These are phyloP conservation scores for Solenodon paradoxus DNA, from an alignment of 2,113 vertebrate species.

Conservation along the genomic window DNA sequence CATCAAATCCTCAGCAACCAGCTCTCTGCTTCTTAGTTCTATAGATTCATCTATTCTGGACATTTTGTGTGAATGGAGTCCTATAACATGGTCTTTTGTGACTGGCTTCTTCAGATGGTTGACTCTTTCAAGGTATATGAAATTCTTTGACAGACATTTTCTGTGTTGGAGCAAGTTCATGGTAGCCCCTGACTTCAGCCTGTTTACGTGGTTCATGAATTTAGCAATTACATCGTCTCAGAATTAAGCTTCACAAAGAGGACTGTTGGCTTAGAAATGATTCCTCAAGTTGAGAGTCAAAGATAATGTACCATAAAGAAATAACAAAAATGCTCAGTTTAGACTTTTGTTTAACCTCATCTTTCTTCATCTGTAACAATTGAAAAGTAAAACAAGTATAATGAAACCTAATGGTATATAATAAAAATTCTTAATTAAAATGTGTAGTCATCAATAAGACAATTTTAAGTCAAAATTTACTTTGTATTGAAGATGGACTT, in stretches of 20 bases:
- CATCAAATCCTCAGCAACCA: neutral
- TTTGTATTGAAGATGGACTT: conserved; percentile 3
- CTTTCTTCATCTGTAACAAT: neutral
- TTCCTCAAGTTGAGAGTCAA: neutral
- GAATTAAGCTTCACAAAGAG: neutral
- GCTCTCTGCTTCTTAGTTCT: neutral
- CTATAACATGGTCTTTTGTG: neutral
- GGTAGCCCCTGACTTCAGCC: neutral
- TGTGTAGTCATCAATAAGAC: neutral
- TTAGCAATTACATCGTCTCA: neutral
- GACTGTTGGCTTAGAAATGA: neutral
- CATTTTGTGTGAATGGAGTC: neutral
- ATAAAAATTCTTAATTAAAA: neutral
- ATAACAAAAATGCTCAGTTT: neutral
- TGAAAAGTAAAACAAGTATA: neutral
- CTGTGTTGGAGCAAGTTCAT: neutral
- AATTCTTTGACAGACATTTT: conserved; percentile 2
- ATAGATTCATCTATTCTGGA: neutral
- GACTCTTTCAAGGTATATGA: neutral
- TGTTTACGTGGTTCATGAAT: neutral
- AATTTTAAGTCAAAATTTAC: neutral
- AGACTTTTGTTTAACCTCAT: neutral
- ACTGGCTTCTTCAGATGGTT: neutral
- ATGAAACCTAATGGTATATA: neutral
- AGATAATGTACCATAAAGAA: neutral